These are phyloP conservation scores for Gopherus evgoodei DNA, from an alignment of 2,113 vertebrate genomes.

Conservation along the genomic window DNA sequence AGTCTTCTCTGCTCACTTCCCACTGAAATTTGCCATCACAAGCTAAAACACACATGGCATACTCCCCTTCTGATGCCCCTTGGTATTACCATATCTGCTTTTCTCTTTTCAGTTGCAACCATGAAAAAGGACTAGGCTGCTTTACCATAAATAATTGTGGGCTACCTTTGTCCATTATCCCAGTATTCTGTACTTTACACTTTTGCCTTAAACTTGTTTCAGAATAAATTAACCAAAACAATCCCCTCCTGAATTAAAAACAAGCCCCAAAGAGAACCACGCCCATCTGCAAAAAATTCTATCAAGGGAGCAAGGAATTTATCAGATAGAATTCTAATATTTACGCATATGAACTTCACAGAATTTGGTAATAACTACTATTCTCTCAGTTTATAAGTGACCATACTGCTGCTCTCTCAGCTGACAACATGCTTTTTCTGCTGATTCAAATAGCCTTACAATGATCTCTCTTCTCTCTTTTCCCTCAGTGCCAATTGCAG, in stretches of 20 bases:
- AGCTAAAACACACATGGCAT: background rate
- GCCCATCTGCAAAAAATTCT: background rate
- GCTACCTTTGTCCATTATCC: background rate
- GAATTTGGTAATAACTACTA: background rate
- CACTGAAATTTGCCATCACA: background rate
- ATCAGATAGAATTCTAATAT: background rate
- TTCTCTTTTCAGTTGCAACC: background rate
- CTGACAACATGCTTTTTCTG: background rate
- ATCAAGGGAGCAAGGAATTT: background rate
- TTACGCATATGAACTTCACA: background rate
- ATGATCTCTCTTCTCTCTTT: slow-evolving; percentile 40
- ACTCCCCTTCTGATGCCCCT: background rate
- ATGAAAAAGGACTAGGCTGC: background rate
- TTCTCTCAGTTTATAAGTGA: background rate
- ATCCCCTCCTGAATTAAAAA: background rate
- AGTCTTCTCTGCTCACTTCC: background rate
- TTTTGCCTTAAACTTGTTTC: background rate
- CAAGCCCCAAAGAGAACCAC: background rate
- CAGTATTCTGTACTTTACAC: background rate
- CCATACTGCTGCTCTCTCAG: background rate
- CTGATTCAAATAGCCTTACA: slow-evolving; percentile 25
- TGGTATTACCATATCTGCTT: background rate
- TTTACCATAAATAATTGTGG: background rate
- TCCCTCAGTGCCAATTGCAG: slow-evolving; percentile 46
- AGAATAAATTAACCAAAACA: background rate